A percentile compares a stretch with the other conserved stretches of the same genome.
Evolutionary conservation across 2,113 vertebrate genomes (phyloP).

Genomic region (Nymphicus hollandicus): DNA sequence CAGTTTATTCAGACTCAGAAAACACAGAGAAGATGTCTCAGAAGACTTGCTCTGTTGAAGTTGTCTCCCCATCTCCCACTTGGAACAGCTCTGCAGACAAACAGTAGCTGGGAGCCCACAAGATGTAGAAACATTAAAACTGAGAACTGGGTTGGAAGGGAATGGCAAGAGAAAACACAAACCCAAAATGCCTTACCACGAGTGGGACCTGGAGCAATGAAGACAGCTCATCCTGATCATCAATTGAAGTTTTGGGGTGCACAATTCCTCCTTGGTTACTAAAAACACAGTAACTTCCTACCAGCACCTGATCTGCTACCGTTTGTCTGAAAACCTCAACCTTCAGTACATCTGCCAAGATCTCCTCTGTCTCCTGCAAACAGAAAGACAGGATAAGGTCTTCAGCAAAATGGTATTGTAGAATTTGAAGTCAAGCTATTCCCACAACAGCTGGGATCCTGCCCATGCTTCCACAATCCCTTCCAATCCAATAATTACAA

Average conservation of each 20-base stretch:
- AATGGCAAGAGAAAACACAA: background rate
- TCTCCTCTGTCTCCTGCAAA: slow-evolving; percentile 94
- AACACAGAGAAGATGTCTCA: background rate
- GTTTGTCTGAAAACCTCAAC: slow-evolving; percentile 98
- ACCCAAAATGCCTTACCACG: slow-evolving; percentile 81
- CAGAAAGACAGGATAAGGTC: background rate
- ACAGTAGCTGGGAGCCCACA: background rate
- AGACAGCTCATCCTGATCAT: slow-evolving; percentile 96
- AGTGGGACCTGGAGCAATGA: slow-evolving; percentile 95
- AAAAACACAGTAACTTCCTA: slow-evolving; percentile 94
- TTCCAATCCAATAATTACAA: fast-evolving
- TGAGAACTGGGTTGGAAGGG: background rate
- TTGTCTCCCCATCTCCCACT: background rate
- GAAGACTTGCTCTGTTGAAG: background rate
- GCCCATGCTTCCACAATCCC: background rate
- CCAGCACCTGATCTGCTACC: slow-evolving; percentile 92
- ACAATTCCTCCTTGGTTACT: slow-evolving; percentile 96
- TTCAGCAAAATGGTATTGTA: fast-evolving
- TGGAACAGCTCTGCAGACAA: background rate
- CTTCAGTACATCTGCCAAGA: slow-evolving; percentile 92
- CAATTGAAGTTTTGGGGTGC: slow-evolving; percentile 92
- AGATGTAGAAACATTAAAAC: background rate
- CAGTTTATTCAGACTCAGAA: background rate
- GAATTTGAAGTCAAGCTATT: background rate
- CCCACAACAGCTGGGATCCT: background rate